Conservation (phyloP, 2,797 vertebrate genomes). For the Cossypha dichroa region DNA sequence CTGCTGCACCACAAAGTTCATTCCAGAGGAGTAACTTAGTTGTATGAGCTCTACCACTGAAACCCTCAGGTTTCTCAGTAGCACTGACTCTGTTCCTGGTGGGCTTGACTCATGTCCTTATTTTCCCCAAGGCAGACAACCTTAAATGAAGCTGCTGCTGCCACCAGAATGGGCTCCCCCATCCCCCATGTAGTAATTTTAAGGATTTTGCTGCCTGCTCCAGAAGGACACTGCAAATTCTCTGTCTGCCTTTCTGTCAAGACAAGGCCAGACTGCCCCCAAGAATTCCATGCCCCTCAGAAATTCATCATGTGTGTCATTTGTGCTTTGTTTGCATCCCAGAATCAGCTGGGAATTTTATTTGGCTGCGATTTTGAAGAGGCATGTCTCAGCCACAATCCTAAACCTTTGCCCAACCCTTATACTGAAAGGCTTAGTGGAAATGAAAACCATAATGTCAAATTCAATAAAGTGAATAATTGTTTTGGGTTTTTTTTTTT, state of each 20-base stretch:
- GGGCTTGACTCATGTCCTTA: neutral
- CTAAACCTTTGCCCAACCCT: neutral
- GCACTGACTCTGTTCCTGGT: neutral
- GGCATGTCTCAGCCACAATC: neutral
- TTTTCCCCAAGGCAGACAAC: neutral
- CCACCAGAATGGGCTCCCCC: neutral
- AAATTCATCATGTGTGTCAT: neutral
- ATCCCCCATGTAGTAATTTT: fast-evolving
- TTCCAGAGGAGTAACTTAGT: neutral
- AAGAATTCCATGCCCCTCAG: neutral
- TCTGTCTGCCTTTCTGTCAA: neutral
- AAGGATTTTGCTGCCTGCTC: neutral
- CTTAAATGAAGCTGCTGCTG: neutral
- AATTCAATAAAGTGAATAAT: neutral
- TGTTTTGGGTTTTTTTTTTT: neutral
- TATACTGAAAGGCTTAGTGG: neutral
- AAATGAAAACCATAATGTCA: neutral
- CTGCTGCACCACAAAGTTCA: neutral
- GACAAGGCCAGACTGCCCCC: neutral
- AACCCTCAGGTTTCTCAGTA: neutral
- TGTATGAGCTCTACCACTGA: neutral
- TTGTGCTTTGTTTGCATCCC: neutral
- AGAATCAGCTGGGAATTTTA: neutral
- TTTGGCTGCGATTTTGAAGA: neutral
- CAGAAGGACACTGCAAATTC: neutral